Conservation (phyloP, 2,888 invertebrate genomes). For the Gortyna flavago region DNA sequence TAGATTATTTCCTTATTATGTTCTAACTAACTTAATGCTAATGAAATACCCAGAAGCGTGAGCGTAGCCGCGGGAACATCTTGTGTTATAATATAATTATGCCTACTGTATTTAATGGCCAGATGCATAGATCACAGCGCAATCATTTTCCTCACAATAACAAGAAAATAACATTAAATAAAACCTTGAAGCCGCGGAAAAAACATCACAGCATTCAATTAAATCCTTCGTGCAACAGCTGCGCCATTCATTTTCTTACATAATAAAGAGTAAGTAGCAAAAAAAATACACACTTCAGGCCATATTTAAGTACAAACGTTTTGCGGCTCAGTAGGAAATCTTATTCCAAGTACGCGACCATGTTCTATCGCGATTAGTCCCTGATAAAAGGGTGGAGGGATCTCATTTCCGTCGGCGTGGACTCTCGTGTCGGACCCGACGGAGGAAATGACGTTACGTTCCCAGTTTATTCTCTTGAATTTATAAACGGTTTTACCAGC, state of each 20-base stretch:
- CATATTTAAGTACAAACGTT: slow-evolving; percentile 56
- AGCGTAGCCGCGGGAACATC: not conserved
- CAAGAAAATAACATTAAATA: not conserved
- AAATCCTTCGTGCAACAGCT: slow-evolving; percentile 30
- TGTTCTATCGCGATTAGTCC: slow-evolving; percentile 78
- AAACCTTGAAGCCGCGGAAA: not conserved
- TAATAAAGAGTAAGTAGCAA: slow-evolving; percentile 31
- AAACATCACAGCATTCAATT: slow-evolving; percentile 20
- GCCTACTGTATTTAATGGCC: not conserved
- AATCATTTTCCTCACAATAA: not conserved
- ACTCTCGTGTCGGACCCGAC: slow-evolving; percentile 75
- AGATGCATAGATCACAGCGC: not conserved
- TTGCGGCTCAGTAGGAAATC: slow-evolving; percentile 65
- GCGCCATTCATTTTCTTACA: slow-evolving; percentile 21
- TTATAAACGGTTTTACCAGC: slow-evolving; percentile 64
- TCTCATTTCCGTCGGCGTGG: slow-evolving; percentile 79
- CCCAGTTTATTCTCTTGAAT: slow-evolving; percentile 75
- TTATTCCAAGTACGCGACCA: slow-evolving; percentile 73
- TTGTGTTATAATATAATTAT: not conserved
- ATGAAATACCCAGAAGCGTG: not conserved
- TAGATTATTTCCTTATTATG: too few species aligned
- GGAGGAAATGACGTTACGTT: slow-evolving; percentile 75
- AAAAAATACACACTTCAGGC: slow-evolving; percentile 37
- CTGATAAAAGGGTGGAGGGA: slow-evolving; percentile 80
- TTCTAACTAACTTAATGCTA: too few species aligned